phyloP scores from a whole-genome alignment of 2,888 invertebrate genomes.

The Notodonta ziczac region DNA sequence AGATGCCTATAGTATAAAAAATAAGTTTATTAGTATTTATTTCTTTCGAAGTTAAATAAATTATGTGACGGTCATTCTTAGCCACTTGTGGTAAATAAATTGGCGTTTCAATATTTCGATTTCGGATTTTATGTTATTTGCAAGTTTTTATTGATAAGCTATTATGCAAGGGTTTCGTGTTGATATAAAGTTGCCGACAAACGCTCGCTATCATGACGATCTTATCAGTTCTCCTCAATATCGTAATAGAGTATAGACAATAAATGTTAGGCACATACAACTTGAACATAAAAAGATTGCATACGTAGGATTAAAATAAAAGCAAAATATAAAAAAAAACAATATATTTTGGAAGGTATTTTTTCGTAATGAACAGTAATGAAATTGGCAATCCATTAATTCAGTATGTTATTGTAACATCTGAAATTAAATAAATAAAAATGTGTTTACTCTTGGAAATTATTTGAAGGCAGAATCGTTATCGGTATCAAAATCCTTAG shows the following conservation, averaged over 20 bases:
- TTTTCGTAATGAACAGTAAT: too few relatives aligned
- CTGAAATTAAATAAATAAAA: neutral
- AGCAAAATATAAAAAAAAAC: too few relatives aligned
- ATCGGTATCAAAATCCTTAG: neutral
- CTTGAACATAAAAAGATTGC: too few relatives aligned
- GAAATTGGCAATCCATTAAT: too few relatives aligned
- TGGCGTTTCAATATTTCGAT: neutral
- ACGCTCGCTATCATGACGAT: neutral
- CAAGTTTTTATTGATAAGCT: conserved; percentile 1
- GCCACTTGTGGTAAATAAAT: neutral
- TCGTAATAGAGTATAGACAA: neutral
- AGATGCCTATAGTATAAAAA: neutral
- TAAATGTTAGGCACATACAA: too few relatives aligned
- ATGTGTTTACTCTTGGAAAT: neutral
- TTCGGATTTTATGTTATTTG: neutral
- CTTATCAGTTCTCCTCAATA: neutral
- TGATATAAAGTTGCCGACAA: neutral
- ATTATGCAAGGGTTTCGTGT: neutral
- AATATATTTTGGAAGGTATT: too few relatives aligned
- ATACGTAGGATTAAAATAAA: too few relatives aligned
- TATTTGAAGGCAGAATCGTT: neutral
- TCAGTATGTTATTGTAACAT: too few relatives aligned
- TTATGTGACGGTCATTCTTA: neutral
- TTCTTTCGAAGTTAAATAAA: neutral
- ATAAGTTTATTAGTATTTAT: neutral